Percentiles rank a stretch among this genome's conserved stretches.
Evolutionary conservation across 2,888 invertebrate species (phyloP).

Genomic region (Agrotis puta): DNA sequence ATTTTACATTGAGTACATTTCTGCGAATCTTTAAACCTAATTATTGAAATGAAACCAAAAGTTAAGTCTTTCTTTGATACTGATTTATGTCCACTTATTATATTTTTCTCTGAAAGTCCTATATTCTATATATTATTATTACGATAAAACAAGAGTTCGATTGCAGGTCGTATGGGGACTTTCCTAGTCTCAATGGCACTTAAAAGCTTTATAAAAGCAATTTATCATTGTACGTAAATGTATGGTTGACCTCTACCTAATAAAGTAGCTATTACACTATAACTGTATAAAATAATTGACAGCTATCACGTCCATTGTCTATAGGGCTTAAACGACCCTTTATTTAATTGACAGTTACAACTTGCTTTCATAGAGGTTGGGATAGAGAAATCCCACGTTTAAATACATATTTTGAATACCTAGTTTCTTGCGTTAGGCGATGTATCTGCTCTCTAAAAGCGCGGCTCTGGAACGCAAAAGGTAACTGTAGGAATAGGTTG

Average conservation of each 20-base stretch:
- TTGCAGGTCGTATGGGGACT: background rate
- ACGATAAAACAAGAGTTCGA: slow-evolving; percentile 5
- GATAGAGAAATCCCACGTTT: slow-evolving; percentile 22
- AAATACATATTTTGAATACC: background rate
- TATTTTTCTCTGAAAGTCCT: background rate
- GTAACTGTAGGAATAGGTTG: too few relatives aligned
- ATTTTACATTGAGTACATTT: too few relatives aligned
- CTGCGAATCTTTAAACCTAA: too few relatives aligned
- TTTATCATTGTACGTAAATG: slow-evolving; percentile 30
- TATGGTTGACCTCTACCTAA: slow-evolving; percentile 4
- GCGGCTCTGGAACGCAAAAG: too few relatives aligned
- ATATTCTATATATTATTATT: slow-evolving; percentile 12
- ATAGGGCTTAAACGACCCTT: slow-evolving; percentile 1
- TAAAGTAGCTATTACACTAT: slow-evolving; percentile 10
- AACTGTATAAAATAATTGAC: slow-evolving; percentile 52
- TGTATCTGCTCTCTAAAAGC: background rate
- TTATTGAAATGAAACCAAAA: too few relatives aligned
- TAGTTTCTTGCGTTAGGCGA: background rate
- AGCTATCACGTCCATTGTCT: slow-evolving; percentile 43
- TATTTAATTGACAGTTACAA: slow-evolving; percentile 47
- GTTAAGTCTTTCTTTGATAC: slow-evolving; percentile 4
- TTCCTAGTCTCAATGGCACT: slow-evolving; percentile 1
- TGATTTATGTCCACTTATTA: slow-evolving; percentile 9
- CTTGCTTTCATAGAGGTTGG: background rate
- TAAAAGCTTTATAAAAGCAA: slow-evolving; percentile 27